Evolutionary conservation across 1,140 invertebrate genomes (phyloP), one percentile per base, ranked within the genome.

Genomic region (Stratiolaelaps scimitus): DNA sequence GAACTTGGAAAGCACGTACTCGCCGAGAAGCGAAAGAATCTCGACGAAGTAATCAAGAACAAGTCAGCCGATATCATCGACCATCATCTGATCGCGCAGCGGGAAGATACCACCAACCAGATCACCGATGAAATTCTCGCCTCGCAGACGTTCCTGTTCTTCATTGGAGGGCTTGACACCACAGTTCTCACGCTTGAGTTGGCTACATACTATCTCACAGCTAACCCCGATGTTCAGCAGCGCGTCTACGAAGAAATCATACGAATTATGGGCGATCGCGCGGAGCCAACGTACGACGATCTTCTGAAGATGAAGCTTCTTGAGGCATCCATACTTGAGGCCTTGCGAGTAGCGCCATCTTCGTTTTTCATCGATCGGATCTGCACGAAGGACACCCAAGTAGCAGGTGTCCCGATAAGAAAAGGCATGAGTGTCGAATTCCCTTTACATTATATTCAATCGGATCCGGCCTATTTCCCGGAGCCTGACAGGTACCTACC

Each of bases 91-190:
- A 28, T 23, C 20, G 15, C 47, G 7, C 47, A 48, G 15, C 7
- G 28, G 28, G 28, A 4, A 4, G 28, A 48, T 15, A 19, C 47
- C 7, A n/a, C n/a, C n/a, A n/a, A n/a, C n/a, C 19, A 48, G 28
- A 7, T 48, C 4, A 48, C 47, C 4, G 47, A 48, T 28, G 47
- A 6, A 4, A 48, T 48, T 19, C 47, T 48, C 7, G 15, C 28
- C 47, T 4, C 47, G 20, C 47, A 48, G 15, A 48, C 28, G 47
- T 48, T 48, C 47, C 19, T 48, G 47, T 48, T 48, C 28, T 48
- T 48, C 47, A 6, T 48, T 4, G 47, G 19, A 7, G 47, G 47
- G 19, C 28, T 5, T 48, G 47, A 48, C 7, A 48, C 47, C 47
- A 23, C 47, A 28, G 47, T 28, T 4, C 28, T 23, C 47, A 48